Evolutionary conservation across 2,797 vertebrate genomes (phyloP).

Genomic region (Lacerta viridis): DNA sequence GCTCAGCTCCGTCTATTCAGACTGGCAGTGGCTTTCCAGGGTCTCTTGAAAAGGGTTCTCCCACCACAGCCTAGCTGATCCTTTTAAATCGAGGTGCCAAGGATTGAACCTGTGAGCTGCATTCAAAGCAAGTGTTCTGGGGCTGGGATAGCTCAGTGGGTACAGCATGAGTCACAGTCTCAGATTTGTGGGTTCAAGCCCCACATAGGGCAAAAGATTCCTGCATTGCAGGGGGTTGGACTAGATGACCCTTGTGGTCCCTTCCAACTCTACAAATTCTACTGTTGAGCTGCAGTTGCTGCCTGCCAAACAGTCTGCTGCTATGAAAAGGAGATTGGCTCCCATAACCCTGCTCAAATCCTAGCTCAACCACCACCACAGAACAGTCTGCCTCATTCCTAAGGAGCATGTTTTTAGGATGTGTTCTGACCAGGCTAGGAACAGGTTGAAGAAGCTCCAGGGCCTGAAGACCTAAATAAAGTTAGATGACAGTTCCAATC

Average conservation of each 20-base stretch:
- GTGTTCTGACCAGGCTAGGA: background rate
- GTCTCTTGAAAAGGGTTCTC: background rate
- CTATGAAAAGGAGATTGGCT: too few species aligned
- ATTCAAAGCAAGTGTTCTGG: background rate
- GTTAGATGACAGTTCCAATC: background rate
- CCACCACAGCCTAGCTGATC: background rate
- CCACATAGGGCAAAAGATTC: too few species aligned
- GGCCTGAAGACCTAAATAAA: background rate
- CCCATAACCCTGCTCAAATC: background rate
- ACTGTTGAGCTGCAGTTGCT: background rate
- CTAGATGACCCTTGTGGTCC: too few species aligned
- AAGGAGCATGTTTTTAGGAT: background rate
- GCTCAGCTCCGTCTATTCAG: background rate
- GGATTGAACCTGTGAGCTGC: background rate
- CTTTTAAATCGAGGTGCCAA: background rate
- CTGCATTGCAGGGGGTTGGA: too few species aligned
- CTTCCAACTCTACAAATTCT: background rate
- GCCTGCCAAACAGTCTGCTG: background rate
- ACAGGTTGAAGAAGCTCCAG: background rate
- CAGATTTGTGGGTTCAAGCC: too few species aligned
- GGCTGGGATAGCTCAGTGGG: too few species aligned
- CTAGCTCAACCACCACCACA: background rate
- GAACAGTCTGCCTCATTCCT: background rate
- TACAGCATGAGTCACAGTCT: too few species aligned
- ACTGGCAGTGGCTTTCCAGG: background rate